Evolutionary conservation across 2,113 vertebrate species (phyloP), one percentile per base, ranked within the genome.

Genomic region (Toxotes chatareus): DNA sequence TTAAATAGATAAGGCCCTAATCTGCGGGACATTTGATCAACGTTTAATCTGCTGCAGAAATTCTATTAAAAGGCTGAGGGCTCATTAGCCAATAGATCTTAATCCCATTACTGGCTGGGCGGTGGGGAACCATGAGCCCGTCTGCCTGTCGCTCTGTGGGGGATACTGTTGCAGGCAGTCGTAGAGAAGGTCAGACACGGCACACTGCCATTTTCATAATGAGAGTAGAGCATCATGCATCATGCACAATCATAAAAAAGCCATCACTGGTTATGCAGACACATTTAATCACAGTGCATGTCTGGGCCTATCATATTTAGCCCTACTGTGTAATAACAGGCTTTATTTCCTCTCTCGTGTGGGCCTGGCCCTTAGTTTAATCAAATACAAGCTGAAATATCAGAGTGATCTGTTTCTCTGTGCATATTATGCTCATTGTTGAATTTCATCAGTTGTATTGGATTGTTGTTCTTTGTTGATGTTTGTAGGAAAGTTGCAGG

Each of bases 51-150:
- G 87, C 89, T 78, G 83, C 84, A 68, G 76, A 92, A 88, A 93
- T 94, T 92, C 88, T 92, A 90, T 93, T 92, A 91, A 93, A 94
- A 91, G 85, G 82, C 86, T 90, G 82, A 78, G 87, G 91, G 73
- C 92, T 94, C 94, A 94, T 94, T 93, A 95, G 93, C 89, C 91
- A 79, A 92, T 95, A 89, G 91, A 92, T 93, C 91, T 93, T 95
- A 95, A 95, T 94, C 93, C 90, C 88, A 94, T 95, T 94, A 94
- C 86, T 75, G 80, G 49, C 85, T 60, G 76, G 88, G 83, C 44
- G 73, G 80, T 89, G 88, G 86, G 87, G 75, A 80, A 83, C 79
- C 62, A 40, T 67, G 84, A 64, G 87, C 76, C 79, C 74, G 42
- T 83, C 87, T 83, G 87, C 64, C 79, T 78, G 88, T 68, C 65